Evolutionary conservation across 2,888 invertebrate genomes (phyloP), one percentile per base, ranked within the genome.

Genomic region (Drosophila subsilvestris): DNA sequence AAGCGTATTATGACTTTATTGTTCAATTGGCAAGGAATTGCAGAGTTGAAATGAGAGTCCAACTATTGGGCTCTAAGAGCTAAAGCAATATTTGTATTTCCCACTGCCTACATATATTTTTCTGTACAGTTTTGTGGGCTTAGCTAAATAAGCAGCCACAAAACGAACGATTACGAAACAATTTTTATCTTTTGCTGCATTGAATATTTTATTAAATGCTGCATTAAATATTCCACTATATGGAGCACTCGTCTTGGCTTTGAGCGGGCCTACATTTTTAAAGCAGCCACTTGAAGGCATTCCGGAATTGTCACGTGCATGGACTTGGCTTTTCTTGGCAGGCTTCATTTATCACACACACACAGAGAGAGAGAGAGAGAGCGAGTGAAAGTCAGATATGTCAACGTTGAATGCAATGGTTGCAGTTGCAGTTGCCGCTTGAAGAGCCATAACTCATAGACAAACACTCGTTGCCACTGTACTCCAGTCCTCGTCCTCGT

Each of bases 391-490:
- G 62, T 81, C 71, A 78, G 78, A 73, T 84, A 63, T 79, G 81
- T 77, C 76, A 78, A 42, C 59, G 57, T 71, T 60, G 76, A 63
- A 71, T 68, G 69, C 61, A 65, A 53, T 62, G 50, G 63, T 44
- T 60, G 67, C 20, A 20, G 44, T 63, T 63, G 51, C 54, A 20
- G 44, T 63, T 63, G 51, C 54, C 67, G 67, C 67, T 76, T 69
- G 80, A 67, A 81, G 70, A 62, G 68, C 58, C 74, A 84, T 81
- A 74, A 81, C 63, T 81, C 84, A 84, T 80, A 59, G 75, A 67
- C 76, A 74, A 76, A 25, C 66, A 62, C 69, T 65, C 22, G 47
- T 6, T 37, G 37, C 37, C n/a, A n/a, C 20, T 49, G 20, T 42
- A 22, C 22, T 22, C 22, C 22, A 22, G 22, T 22, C 3, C 22